phyloP scores from a whole-genome alignment of 2,797 vertebrate species.

The Echeneis naucrates region DNA sequence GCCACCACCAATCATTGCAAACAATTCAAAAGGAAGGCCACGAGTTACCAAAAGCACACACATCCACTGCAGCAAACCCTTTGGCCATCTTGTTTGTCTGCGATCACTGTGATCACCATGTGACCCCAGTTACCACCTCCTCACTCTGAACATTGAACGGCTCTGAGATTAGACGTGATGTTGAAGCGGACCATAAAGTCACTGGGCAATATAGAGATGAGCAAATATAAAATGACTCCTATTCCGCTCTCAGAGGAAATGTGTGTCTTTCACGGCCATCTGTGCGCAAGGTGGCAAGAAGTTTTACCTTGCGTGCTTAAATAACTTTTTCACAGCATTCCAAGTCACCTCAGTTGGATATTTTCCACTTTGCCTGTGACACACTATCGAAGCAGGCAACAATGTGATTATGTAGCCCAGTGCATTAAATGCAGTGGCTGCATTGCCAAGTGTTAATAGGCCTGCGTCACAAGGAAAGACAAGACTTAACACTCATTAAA shows the following conservation, averaged over 20 bases:
- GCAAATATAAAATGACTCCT: slow-evolving; percentile 19
- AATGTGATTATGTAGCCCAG: background rate
- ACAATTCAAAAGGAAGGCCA: slow-evolving; percentile 35
- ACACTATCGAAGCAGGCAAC: slow-evolving; percentile 1
- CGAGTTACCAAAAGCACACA: slow-evolving; percentile 2
- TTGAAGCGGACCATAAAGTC: slow-evolving; percentile 65
- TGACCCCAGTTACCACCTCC: slow-evolving; percentile 57
- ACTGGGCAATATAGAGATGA: slow-evolving; percentile 14
- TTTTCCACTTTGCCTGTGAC: slow-evolving; percentile 8
- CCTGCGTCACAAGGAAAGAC: background rate
- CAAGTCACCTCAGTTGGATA: background rate
- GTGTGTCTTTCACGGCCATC: background rate
- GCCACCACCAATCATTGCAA: slow-evolving; percentile 15
- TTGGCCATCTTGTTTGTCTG: slow-evolving; percentile 16
- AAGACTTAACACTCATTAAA: background rate
- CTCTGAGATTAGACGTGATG: slow-evolving; percentile 65
- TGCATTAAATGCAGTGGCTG: background rate
- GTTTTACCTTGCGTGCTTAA: background rate
- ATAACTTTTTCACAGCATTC: background rate
- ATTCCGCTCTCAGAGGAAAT: background rate
- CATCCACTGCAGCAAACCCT: background rate
- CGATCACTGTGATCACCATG: slow-evolving; percentile 39
- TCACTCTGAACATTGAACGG: slow-evolving; percentile 80
- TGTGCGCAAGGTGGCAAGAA: background rate
- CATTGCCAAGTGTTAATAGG: slow-evolving; percentile 12